A percentile compares a stretch with the other conserved stretches of the same genome.
Conservation (phyloP, 2,797 vertebrate species). For the Taenioides sp. region DNA sequence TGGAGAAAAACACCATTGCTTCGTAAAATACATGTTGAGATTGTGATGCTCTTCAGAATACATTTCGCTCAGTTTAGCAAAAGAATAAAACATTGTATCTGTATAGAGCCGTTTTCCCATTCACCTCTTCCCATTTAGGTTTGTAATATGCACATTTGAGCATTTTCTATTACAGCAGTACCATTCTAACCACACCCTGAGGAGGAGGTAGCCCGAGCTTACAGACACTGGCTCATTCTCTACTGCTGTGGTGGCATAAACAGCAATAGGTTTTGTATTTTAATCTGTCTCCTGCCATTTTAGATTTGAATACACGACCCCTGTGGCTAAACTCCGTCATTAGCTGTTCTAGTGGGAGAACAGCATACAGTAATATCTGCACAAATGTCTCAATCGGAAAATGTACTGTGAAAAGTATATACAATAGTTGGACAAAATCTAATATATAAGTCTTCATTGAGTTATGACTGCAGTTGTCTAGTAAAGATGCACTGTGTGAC, state of each 20-base stretch:
- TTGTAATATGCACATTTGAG: not conserved
- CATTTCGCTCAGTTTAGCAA: slow-evolving; percentile 28
- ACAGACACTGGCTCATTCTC: slow-evolving; percentile 53
- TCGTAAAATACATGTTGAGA: no score
- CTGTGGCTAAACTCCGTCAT: slow-evolving; percentile 63
- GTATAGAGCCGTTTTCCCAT: slow-evolving; percentile 2
- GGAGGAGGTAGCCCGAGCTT: slow-evolving; percentile 49
- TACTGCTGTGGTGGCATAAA: slow-evolving; percentile 23
- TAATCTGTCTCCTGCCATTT: slow-evolving; percentile 48
- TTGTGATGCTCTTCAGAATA: no score
- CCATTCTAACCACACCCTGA: slow-evolving; percentile 41
- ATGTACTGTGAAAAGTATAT: not conserved
- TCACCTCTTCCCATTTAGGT: slow-evolving; percentile 2
- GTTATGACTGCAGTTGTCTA: not conserved
- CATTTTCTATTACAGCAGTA: not conserved
- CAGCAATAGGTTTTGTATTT: slow-evolving; percentile 47
- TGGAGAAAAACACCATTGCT: no score
- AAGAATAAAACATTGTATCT: slow-evolving; percentile 36
- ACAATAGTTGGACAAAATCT: not conserved
- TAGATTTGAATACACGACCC: slow-evolving; percentile 66
- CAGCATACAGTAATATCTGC: slow-evolving; percentile 34
- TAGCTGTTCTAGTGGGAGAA: slow-evolving; percentile 48
- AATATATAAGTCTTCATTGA: not conserved
- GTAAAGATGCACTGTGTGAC: no score
- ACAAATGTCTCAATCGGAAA: slow-evolving; percentile 59